Evolutionary conservation across 2,888 invertebrate genomes (phyloP).

Genomic region (Malthinus flaveolus): DNA sequence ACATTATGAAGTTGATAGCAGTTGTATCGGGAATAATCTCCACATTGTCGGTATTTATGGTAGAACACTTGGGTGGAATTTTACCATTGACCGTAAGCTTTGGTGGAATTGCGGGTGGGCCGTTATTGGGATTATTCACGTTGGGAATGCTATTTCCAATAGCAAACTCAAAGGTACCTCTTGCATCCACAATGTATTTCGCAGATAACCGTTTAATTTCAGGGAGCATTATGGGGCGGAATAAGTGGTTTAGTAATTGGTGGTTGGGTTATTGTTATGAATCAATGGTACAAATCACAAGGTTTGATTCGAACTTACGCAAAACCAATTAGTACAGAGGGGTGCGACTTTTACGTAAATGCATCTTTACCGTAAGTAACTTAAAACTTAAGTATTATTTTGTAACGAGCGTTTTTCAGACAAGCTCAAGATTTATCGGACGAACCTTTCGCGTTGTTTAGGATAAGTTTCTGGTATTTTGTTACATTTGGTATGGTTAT

Average conservation of each 20-base stretch:
- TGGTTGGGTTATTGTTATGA: conserved; percentile 29
- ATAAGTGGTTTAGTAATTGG: conserved; percentile 25
- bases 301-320: conserved; percentile 13
- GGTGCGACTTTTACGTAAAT: conserved; percentile 22
- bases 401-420: not conserved
- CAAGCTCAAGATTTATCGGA: not conserved
- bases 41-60: conserved; percentile 70
- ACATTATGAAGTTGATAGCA: conserved; percentile 61
- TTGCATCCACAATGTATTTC: no score
- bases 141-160: conserved; percentile 68
- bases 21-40: conserved; percentile 65
- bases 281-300: conserved; percentile 20
- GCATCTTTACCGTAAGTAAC: not conserved
- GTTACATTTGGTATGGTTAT: conserved; percentile 12
- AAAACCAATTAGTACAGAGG: conserved; percentile 23
- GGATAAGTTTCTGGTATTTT: conserved; percentile 34
- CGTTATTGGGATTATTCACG: conserved; percentile 66
- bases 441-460: conserved; percentile 24
- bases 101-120: conserved; percentile 66
- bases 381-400: not conserved
- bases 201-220: not conserved
- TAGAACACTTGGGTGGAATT: conserved; percentile 66
- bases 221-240: conserved; percentile 34
- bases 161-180: conserved; percentile 60
- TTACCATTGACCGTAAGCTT: conserved; percentile 66